Conservation (phyloP, 2,888 invertebrate species). For the Slavum lentiscoides region DNA sequence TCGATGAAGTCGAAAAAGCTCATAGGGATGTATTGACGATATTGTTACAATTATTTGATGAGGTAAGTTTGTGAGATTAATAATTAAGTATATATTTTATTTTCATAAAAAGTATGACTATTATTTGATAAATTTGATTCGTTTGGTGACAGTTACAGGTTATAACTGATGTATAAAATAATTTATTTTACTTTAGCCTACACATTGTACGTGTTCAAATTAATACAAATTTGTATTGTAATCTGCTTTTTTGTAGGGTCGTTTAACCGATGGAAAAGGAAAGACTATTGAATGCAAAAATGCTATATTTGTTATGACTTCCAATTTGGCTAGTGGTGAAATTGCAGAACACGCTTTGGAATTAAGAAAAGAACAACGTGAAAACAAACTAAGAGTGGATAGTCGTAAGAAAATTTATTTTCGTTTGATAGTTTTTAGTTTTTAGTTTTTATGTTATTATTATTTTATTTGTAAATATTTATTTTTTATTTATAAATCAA, state of each 20-base stretch:
- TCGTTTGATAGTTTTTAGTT: background rate
- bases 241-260: conserved; percentile 65
- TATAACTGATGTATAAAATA: no score
- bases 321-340: conserved; percentile 87
- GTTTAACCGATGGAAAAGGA: conserved; percentile 87
- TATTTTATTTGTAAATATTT: background rate
- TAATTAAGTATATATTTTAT: background rate
- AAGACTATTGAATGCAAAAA: conserved; percentile 88
- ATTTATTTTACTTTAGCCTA: background rate
- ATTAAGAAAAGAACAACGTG: conserved; percentile 70
- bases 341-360: conserved; percentile 82
- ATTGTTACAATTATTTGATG: conserved; percentile 87
- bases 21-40: conserved; percentile 91
- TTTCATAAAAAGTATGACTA: background rate
- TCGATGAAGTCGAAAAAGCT: conserved; percentile 93
- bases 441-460: no score
- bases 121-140: no score
- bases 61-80: conserved; percentile 64
- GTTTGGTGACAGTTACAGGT: no score
- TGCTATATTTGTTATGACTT: conserved; percentile 91
- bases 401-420: conserved; percentile 7
- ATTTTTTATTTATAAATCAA: background rate
- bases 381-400: conserved; percentile 29
- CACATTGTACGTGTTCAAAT: background rate
- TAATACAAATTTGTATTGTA: background rate